These are phyloP conservation scores for Lasioglossum albipes DNA, from an alignment of 1,140 invertebrate species.

Conservation along the genomic window DNA sequence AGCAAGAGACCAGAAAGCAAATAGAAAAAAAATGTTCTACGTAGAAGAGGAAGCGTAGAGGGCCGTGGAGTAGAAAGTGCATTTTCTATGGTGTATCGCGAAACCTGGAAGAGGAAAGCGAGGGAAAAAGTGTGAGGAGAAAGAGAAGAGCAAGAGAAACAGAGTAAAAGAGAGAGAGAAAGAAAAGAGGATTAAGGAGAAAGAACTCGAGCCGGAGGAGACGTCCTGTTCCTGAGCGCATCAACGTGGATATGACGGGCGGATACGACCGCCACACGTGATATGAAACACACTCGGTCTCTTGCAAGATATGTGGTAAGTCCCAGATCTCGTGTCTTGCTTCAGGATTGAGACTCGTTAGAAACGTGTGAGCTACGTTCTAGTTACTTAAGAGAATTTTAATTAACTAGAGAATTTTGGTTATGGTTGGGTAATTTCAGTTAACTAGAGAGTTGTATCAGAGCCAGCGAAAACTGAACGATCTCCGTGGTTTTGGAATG, in stretches of 20 bases:
- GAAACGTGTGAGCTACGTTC: too few relatives aligned
- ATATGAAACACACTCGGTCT: slow-evolving; percentile 55
- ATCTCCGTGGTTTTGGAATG: too few relatives aligned
- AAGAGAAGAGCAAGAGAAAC: slow-evolving; percentile 2
- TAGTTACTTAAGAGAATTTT: too few relatives aligned
- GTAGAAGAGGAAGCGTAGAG: background rate
- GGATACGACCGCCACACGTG: slow-evolving; percentile 72
- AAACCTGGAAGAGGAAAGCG: background rate
- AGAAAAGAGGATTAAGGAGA: background rate
- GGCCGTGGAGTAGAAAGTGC: background rate
- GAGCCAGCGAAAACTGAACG: too few relatives aligned
- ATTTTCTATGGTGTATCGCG: too few relatives aligned
- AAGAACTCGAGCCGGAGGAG: background rate
- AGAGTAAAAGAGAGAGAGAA: background rate
- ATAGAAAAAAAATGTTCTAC: too few relatives aligned
- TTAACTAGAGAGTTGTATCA: too few relatives aligned
- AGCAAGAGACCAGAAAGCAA: too few relatives aligned
- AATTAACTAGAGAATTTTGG: too few relatives aligned
- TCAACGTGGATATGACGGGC: slow-evolving; percentile 68
- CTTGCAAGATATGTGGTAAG: slow-evolving; percentile 62
- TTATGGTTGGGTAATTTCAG: too few relatives aligned
- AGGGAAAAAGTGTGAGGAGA: background rate
- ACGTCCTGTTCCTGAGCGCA: slow-evolving; percentile 39
- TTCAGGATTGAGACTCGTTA: background rate
- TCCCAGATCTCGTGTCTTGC: background rate